Conservation (phyloP, 2,113 vertebrate genomes). For the zebrafish (Danio rerio) region GRCz12tu NC_133178.1:26638501-26639000, state of each 20-base stretch:
- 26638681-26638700: not conserved
- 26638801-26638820: constrained; percentile 2
- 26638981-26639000: not conserved
- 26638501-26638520: too few species aligned
- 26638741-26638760: not conserved
- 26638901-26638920: constrained; percentile 84
- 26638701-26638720: not conserved
- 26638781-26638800: not conserved
- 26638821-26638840: constrained; percentile 5
- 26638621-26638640: not conserved
- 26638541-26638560: not conserved
- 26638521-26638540: too few species aligned
- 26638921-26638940: constrained; percentile 90
- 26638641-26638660: not conserved
- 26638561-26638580: not conserved
- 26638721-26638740: not conserved
- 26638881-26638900: constrained; percentile 73
- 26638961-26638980: constrained; percentile 38
- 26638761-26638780: not conserved
- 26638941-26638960: constrained; percentile 88
- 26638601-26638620: not conserved
- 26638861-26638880: constrained; percentile 66
- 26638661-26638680: not conserved
- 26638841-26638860: not conserved
- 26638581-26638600: not conserved